Conservation (phyloP, 2,113 vertebrate species). For the Petromus typicus region DNA sequence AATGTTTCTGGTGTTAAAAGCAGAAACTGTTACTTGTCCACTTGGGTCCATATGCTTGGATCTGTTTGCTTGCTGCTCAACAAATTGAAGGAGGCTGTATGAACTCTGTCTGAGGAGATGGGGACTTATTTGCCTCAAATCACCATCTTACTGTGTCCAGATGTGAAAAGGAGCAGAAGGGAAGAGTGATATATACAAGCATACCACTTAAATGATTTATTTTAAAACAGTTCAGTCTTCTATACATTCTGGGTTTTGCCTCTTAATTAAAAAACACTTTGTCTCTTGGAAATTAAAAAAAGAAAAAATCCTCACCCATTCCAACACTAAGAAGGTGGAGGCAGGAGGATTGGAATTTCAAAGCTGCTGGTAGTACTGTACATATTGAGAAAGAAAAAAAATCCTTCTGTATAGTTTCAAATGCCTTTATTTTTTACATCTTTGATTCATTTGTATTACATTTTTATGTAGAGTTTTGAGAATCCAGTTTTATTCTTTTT, state of each 20-base stretch:
- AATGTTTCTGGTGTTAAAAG: not conserved
- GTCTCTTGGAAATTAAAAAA: not conserved
- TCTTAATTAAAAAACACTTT: not conserved
- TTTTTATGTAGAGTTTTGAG: not conserved
- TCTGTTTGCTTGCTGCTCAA: not conserved
- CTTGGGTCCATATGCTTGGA: not conserved
- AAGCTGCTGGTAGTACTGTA: not conserved
- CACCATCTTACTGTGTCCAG: not conserved
- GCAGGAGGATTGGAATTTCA: not conserved
- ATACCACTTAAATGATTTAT: not conserved
- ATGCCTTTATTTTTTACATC: not conserved
- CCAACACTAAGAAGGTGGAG: not conserved
- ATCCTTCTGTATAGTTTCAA: not conserved
- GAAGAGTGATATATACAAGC: not conserved
- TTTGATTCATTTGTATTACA: not conserved
- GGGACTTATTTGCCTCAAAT: not conserved
- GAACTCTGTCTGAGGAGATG: too few relatives aligned
- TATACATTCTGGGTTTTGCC: not conserved
- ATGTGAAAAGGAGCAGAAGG: not conserved
- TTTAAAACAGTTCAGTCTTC: not conserved
- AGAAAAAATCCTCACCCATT: not conserved
- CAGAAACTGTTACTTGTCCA: not conserved
- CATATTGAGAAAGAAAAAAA: not conserved
- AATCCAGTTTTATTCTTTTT: not conserved
- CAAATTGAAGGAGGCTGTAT: not conserved